phyloP scores from a whole-genome alignment of 2,888 invertebrate genomes.

The Reticulitermes lucifugus region DNA sequence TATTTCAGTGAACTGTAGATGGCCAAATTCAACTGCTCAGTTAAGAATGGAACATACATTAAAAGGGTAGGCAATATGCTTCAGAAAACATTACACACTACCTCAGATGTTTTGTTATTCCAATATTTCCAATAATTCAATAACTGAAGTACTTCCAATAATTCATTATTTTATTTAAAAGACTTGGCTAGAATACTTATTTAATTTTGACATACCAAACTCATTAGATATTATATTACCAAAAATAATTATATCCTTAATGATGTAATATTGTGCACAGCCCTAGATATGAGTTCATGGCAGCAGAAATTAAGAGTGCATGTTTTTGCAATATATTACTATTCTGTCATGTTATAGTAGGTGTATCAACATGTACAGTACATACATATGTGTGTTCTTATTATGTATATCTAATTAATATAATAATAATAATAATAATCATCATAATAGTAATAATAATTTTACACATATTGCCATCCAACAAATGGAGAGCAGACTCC shows the following conservation, averaged over 20 bases:
- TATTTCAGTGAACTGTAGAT: neutral
- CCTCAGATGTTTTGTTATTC: slow-evolving; percentile 31
- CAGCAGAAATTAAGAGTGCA: slow-evolving; percentile 45
- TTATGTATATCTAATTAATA: slow-evolving; percentile 39
- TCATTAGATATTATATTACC: neutral
- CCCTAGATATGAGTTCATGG: slow-evolving; percentile 50
- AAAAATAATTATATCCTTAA: slow-evolving; percentile 32
- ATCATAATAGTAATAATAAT: too few species aligned
- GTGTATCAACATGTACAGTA: slow-evolving; percentile 17
- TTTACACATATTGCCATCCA: slow-evolving; percentile 39
- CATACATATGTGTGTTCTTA: slow-evolving; percentile 33
- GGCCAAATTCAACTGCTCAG: neutral
- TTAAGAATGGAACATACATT: neutral
- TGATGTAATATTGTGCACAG: slow-evolving; percentile 46
- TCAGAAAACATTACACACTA: neutral
- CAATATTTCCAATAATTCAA: slow-evolving; percentile 30
- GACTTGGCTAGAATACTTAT: neutral
- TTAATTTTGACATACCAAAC: slow-evolving; percentile 3
- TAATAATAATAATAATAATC: too few species aligned
- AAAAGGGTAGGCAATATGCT: neutral
- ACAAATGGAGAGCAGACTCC: slow-evolving; percentile 22
- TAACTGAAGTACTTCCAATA: slow-evolving; percentile 3
- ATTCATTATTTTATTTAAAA: slow-evolving; percentile 4
- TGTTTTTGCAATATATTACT: slow-evolving; percentile 10
- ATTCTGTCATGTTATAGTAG: slow-evolving; percentile 20